phyloP scores from a whole-genome alignment of 2,113 vertebrate species.

The Sorex fumeus region DNA sequence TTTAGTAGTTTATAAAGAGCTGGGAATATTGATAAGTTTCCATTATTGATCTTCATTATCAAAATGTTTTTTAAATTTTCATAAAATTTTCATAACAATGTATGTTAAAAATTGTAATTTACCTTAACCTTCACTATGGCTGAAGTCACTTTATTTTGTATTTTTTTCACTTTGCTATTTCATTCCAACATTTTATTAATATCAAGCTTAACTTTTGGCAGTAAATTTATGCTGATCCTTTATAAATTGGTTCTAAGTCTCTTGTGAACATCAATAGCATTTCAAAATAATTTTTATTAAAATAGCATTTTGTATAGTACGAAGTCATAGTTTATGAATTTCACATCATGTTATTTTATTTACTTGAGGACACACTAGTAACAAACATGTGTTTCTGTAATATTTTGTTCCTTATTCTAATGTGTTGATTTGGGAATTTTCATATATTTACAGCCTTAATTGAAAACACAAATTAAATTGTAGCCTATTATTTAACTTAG shows the following conservation, averaged over 20 bases:
- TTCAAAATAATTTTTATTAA: conserved; percentile 52
- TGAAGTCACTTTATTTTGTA: neutral
- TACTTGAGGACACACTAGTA: conserved; percentile 16
- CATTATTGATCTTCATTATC: conserved; percentile 3
- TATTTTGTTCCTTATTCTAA: neutral
- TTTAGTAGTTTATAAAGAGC: conserved; percentile 24
- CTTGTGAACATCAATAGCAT: conserved; percentile 40
- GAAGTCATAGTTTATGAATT: conserved; percentile 16
- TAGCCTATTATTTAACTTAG: neutral
- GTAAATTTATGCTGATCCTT: conserved; percentile 58
- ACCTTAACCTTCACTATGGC: neutral
- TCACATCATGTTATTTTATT: conserved; percentile 9
- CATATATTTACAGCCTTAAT: neutral
- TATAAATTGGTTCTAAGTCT: conserved; percentile 48
- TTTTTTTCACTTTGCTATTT: conserved; percentile 9
- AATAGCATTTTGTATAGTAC: neutral
- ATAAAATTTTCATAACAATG: neutral
- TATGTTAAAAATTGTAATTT: neutral
- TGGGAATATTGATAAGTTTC: neutral
- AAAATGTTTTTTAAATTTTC: neutral
- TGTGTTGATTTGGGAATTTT: conserved; percentile 26
- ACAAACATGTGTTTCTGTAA: neutral
- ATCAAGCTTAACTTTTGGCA: conserved; percentile 41
- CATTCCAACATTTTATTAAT: conserved; percentile 56
- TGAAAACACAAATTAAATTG: conserved; percentile 1